Evolutionary conservation across 2,888 invertebrate genomes (phyloP).

Genomic region (Lasioglossum zephyrum): DNA sequence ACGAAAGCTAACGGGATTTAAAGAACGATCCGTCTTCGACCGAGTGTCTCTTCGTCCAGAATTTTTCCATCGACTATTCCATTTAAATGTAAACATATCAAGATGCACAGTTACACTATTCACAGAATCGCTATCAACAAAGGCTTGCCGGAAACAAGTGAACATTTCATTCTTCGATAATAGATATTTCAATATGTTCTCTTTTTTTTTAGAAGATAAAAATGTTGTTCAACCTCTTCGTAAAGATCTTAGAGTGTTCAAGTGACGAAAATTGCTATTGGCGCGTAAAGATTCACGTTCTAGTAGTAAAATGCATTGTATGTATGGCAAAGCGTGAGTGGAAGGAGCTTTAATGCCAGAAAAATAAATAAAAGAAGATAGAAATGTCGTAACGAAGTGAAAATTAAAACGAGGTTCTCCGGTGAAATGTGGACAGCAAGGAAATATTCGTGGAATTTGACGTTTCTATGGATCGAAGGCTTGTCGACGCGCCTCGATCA

Average conservation of each 20-base stretch:
- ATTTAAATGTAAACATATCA: no score
- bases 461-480: conserved; percentile 1
- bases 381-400: background rate
- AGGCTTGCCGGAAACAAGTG: no score
- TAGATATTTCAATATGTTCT: no score
- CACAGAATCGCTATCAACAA: no score
- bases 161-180: no score
- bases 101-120: no score
- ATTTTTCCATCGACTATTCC: background rate
- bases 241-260: no score
- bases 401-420: background rate
- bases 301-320: background rate
- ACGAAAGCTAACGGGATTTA: conserved; percentile 80
- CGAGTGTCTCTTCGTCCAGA: background rate
- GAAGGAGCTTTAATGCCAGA: background rate
- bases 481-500: conserved; percentile 17
- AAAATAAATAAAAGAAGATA: background rate
- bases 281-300: no score
- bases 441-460: background rate
- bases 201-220: no score
- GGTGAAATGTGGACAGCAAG: background rate
- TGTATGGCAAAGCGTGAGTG: background rate
- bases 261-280: no score
- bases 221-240: no score
- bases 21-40: conserved; percentile 71